A percentile compares a stretch with the other conserved stretches of the same genome.
phyloP scores from a whole-genome alignment of 1,140 invertebrate species.

The Araneus ventricosus region DNA sequence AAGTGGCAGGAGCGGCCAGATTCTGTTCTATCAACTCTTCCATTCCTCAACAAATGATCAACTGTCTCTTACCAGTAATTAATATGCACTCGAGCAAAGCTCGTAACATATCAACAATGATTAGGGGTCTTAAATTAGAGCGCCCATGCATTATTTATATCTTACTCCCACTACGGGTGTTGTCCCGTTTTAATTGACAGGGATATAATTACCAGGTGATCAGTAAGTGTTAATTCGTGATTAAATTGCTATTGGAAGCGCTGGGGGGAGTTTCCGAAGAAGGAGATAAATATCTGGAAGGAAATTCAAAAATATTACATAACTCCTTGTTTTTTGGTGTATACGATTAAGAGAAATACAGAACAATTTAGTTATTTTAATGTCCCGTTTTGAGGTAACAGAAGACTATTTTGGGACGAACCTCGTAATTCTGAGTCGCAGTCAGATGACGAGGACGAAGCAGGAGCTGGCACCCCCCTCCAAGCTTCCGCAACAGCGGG shows the following conservation, averaged over 20 bases:
- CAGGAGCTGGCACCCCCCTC: too few species aligned
- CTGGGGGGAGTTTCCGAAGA: not conserved
- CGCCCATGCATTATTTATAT: constrained; percentile 53
- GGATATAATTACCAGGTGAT: constrained; percentile 68
- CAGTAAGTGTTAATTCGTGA: constrained; percentile 63
- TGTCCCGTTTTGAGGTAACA: too few species aligned
- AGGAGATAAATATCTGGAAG: not conserved
- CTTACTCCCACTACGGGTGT: constrained; percentile 40
- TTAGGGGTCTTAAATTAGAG: constrained; percentile 55
- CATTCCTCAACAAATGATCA: constrained; percentile 37
- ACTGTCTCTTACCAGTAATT: constrained; percentile 50
- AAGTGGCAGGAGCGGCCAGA: not conserved
- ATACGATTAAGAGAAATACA: too few species aligned
- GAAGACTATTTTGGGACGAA: too few species aligned
- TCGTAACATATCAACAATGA: constrained; percentile 54
- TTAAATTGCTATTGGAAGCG: constrained; percentile 4
- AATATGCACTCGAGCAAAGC: constrained; percentile 37
- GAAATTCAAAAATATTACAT: not conserved
- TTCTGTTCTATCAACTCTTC: constrained; percentile 14
- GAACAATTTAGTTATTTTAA: too few species aligned
- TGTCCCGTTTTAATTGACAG: constrained; percentile 63
- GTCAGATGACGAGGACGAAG: too few species aligned
- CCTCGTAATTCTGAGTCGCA: too few species aligned
- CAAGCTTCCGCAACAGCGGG: too few species aligned
- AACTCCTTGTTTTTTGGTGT: too few species aligned